Conservation (phyloP, 2,888 invertebrate species). For the Oscheius sp. region DNA sequence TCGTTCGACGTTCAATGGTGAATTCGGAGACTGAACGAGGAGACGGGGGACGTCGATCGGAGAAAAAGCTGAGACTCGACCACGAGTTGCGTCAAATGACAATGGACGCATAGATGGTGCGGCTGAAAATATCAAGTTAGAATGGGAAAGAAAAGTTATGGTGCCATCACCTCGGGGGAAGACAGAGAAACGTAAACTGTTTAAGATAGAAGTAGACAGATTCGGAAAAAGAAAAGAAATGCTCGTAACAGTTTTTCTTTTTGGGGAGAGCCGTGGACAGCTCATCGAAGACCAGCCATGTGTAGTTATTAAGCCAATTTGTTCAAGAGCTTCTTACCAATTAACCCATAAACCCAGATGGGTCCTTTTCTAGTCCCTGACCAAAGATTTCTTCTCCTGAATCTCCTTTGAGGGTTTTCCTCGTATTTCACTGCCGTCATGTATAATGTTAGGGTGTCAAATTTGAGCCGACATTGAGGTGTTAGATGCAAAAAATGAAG, state of each 20-base stretch:
- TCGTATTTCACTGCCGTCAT: conserved; percentile 8
- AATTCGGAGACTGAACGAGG: conserved; percentile 51
- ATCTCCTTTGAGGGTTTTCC: neutral
- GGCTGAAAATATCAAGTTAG: conserved; percentile 20
- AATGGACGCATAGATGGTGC: conserved; percentile 16
- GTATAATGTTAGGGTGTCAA: conserved; percentile 15
- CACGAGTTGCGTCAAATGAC: conserved; percentile 25
- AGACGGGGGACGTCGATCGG: conserved; percentile 54
- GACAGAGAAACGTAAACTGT: neutral
- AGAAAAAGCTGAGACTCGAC: conserved; percentile 47
- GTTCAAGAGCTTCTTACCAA: neutral
- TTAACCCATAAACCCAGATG: conserved; percentile 7
- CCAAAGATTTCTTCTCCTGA: conserved; percentile 1
- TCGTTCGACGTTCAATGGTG: conserved; percentile 40
- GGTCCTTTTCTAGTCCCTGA: neutral
- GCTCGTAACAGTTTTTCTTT: no score
- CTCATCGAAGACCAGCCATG: neutral
- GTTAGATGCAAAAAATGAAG: neutral
- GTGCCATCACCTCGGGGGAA: no score
- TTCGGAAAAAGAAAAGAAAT: no score
- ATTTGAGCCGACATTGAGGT: neutral
- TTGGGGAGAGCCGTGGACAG: neutral
- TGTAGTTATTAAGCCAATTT: neutral
- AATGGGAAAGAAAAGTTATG: neutral
- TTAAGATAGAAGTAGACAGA: no score